Percentiles rank a stretch among this genome's conserved stretches.
These are phyloP conservation scores for Ictidomys tridecemlineatus DNA, from an alignment of 2,113 vertebrate species.

Conservation along the genomic window DNA sequence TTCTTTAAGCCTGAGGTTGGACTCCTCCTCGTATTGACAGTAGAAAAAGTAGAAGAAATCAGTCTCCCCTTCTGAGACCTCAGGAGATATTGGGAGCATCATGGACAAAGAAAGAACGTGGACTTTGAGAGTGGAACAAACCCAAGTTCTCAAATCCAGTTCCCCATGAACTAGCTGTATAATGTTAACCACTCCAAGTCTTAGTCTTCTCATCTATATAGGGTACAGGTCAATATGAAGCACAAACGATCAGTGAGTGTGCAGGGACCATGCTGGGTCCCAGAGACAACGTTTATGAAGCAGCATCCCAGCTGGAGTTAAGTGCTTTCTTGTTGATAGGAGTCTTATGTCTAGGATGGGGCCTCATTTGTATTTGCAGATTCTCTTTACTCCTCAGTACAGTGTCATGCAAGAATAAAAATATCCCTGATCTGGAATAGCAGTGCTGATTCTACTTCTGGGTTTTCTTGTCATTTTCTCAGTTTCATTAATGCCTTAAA, in stretches of 20 bases:
- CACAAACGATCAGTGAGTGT: not conserved
- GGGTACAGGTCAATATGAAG: not conserved
- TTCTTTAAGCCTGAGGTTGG: not conserved
- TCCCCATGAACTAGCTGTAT: not conserved
- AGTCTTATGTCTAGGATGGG: not conserved
- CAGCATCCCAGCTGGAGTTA: not conserved
- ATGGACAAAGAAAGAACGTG: not conserved
- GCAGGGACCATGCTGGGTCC: not conserved
- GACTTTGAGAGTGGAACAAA: not conserved
- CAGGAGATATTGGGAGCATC: not conserved
- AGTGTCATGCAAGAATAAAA: not conserved
- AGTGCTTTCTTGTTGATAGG: not conserved
- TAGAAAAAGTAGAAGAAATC: not conserved
- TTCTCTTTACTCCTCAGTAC: not conserved
- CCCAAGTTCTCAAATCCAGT: not conserved
- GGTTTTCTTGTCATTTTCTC: not conserved
- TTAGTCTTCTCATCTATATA: not conserved
- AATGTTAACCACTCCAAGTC: not conserved
- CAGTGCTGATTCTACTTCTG: not conserved
- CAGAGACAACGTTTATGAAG: not conserved
- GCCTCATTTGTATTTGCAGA: not conserved
- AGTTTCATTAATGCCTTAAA: not conserved
- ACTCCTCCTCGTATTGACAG: not conserved
- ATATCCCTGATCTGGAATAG: not conserved
- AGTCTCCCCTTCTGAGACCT: not conserved